Evolutionary conservation across 1,140 invertebrate species (phyloP), one percentile per base, ranked within the genome.

Genomic region (Ditylenchus dipsaci): DNA sequence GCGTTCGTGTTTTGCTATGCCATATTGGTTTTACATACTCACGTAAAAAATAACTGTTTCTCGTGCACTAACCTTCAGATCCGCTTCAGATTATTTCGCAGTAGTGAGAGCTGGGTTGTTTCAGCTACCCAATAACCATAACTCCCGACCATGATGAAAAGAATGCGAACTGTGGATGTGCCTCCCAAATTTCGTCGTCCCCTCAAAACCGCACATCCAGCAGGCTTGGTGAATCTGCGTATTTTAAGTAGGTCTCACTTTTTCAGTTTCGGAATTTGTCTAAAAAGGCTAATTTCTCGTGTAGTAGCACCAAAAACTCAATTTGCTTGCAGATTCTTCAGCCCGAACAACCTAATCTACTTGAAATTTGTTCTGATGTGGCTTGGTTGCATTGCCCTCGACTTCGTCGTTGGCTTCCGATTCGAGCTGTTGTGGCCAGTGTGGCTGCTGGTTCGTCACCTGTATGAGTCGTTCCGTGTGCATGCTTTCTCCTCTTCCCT

Each of bases 381-480:
- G 94, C 89, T 90, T 73, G 88, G 93, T 84, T 91, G 97, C 68
- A 90, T 98, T 83, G 87, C 93, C 84, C 91, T 92, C 76, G 95
- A 97, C 86, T 95, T 95, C 85, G 90, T 97, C 86, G 87, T 97
- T 84, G 94, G 97, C 86, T 97, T 97, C 86, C 91, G 95, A 78
- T 95, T 97, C 87, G 95, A 98, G 88, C 96, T 95, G 86, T 88
- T 97, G 76, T 97, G 93, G 92, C 95, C 95, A 57, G 94, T 97
- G 85, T 97, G 93, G 91, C 88, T 97, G 74, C 88, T 97, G 75
- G 86, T 97, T 66, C 88, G 93, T 85, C 95, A 92, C 85, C 90
- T 95, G 71, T 93, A 96, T 86, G 94, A 97, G 86, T 94, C 92
- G 72, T 97, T 94, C 85, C 95, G 95, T 87, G 96, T 96, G 86